Base-by-base conservation (phyloP, 1,140 invertebrate species). In the Drosophila ananassae region DNA sequence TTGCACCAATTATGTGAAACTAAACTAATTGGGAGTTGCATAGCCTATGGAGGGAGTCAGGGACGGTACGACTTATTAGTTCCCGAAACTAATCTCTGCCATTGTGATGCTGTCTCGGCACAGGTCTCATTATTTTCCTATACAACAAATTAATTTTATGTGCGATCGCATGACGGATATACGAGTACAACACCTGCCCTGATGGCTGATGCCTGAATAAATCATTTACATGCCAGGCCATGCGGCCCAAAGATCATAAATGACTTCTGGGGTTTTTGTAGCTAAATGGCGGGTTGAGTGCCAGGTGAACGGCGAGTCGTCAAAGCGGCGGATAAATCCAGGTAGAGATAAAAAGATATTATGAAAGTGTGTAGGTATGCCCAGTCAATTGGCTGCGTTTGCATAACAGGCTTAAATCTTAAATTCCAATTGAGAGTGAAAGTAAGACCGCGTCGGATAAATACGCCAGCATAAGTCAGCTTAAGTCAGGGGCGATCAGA, bases 241-340 rank as follows among this genome's bases (percentile, higher is more conserved):
- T 12, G 41, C 44, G 48, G 6, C 52, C 52, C 66, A 63, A 77
- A 59, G 66, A 59, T 50, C 69, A 76, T 81, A 78, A 77, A 63
- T 63, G 50, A 71, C 68, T 85, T 85, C 81, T 77, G 82, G 82
- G 82, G 54, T 63, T 78, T 74, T 50, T 24, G 48, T 24, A 54
- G 58, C 73, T 69, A 69, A 73, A 74, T 60, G 56, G 28, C 54
- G 53, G 64, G 41, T 54, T 34, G 41, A 56, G 53, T 71, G 47
- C 28, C 57, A 58, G 80, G 82, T 85, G 82, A 85, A 85, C 73
- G 82, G 82, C 68, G 66, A 87, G 61, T 75, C 78, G 83, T 72
- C 74, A 71, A 68, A 55, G 21, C 56, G 62, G 53, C 58, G 61
- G 67, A 48, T 60, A 56, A 41, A 54, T 58, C 66, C 46, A 59